Percentiles rank a stretch among this genome's conserved stretches.
These are phyloP conservation scores for Phylloscopus trochilus DNA, from an alignment of 2,113 vertebrate species.

Conservation along the genomic window DNA sequence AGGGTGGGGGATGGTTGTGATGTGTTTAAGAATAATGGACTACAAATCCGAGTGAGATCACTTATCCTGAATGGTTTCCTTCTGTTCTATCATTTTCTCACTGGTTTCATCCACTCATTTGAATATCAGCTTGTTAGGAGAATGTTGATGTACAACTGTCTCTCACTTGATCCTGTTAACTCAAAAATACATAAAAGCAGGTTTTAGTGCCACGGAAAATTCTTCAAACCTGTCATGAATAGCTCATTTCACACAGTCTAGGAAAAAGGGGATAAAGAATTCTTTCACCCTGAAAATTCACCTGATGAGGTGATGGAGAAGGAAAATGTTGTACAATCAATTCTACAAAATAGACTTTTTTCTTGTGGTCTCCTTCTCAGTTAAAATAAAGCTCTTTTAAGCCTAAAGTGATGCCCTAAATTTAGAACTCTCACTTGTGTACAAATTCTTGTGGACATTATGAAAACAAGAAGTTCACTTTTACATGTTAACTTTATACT, in stretches of 20 bases:
- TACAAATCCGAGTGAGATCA: neutral
- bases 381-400: neutral
- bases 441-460: neutral
- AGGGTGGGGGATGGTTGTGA: fast-evolving
- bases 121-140: neutral
- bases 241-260: neutral
- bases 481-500: neutral
- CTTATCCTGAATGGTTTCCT: neutral
- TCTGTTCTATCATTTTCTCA: neutral
- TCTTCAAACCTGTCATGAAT: neutral
- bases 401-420: neutral
- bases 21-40: neutral
- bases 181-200: neutral
- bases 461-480: neutral
- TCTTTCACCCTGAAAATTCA: neutral
- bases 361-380: neutral
- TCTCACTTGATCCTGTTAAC: neutral
- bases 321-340: neutral
- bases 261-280: neutral
- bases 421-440: neutral
- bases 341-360: neutral
- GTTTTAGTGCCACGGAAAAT: neutral
- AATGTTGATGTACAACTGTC: neutral
- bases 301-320: neutral
- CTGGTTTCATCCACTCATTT: neutral